Percentiles rank a stretch among this genome's conserved stretches.
phyloP scores from a whole-genome alignment of 1,140 invertebrate species.

The Tetramorium simillimum region DNA sequence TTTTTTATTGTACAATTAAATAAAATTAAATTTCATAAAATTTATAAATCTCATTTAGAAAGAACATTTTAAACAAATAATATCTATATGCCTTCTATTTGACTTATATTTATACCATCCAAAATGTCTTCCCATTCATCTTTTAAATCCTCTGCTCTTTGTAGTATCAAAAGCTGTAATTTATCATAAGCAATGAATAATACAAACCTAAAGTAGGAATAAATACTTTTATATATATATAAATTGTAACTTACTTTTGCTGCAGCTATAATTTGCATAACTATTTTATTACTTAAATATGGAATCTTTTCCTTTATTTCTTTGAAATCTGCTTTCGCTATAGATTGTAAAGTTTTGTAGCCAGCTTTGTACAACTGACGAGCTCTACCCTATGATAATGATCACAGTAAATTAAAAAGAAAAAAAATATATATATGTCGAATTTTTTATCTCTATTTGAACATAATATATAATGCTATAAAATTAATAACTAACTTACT shows the following conservation, averaged over 20 bases:
- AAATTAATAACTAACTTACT: slow-evolving; percentile 84
- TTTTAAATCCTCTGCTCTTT: slow-evolving; percentile 92
- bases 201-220: slow-evolving; percentile 9
- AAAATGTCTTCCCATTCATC: slow-evolving; percentile 92
- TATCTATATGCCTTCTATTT: slow-evolving; percentile 35
- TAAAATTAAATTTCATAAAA: slow-evolving; percentile 1
- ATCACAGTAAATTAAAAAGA: not conserved
- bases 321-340: slow-evolving; percentile 90
- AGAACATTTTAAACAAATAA: not conserved
- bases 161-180: slow-evolving; percentile 91
- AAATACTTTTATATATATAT: slow-evolving; percentile 24
- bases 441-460: slow-evolving; percentile 40
- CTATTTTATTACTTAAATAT: slow-evolving; percentile 89
- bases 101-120: slow-evolving; percentile 84
- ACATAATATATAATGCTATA: slow-evolving; percentile 46
- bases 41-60: not conserved
- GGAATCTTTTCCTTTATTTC: slow-evolving; percentile 88
- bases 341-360: slow-evolving; percentile 90
- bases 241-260: slow-evolving; percentile 89
- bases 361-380: slow-evolving; percentile 93
- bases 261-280: slow-evolving; percentile 92
- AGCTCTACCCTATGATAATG: slow-evolving; percentile 89
- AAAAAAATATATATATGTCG: slow-evolving; percentile 31
- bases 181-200: slow-evolving; percentile 39
- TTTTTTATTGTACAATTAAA: not conserved